Evolutionary conservation across 2,888 invertebrate species (phyloP), one percentile per base, ranked within the genome.

Genomic region (Tanypteryx hageni): DNA sequence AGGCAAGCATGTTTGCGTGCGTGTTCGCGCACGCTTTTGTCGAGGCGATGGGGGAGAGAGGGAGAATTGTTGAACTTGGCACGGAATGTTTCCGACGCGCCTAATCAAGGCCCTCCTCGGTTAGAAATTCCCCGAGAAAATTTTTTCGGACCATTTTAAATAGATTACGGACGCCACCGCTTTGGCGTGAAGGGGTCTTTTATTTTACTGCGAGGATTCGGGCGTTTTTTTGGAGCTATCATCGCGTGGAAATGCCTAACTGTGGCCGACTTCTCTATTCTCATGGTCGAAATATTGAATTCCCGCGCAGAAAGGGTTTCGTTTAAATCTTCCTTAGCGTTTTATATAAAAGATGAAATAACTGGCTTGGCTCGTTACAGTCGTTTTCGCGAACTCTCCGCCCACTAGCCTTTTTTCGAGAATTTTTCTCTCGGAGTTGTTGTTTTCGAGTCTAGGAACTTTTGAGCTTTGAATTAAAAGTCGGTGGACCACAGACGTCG

Each of bases 51-150:
- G 44, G 44, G 22, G 27, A 76, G 22, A 22, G 22, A 11, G 27
- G 76, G 76, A 22, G 76, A 1, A 27, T 76, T 76, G 76, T 76
- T 76, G 76, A 76, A 76, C 22, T 76, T 76, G 76, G 76, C 76
- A 76, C 22, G 76, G 76, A 27, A 76, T 76, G 27, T 76, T 76
- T 76, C 22, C 44, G 44, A 44, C 44, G 44, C 44, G 44, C 44
- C 76, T 76, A 76, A 76, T 76, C 76, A 76, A 76, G 76, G 22
- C 27, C 13, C 76, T 27, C 22, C 22, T 27, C 76, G 11, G 5
- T 10, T 22, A 27, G 76, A 14, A 27, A 76, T 76, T 76, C 22
- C 76, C 27, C 76, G 13, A 10, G 76, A 76, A 76, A 76, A 76
- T 22, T 76, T 10, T 44, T 76, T 76, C 16, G 76, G 76, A 27